Base-by-base conservation (phyloP, 1,140 invertebrate species). In the Himalopsyche phryganea region DNA sequence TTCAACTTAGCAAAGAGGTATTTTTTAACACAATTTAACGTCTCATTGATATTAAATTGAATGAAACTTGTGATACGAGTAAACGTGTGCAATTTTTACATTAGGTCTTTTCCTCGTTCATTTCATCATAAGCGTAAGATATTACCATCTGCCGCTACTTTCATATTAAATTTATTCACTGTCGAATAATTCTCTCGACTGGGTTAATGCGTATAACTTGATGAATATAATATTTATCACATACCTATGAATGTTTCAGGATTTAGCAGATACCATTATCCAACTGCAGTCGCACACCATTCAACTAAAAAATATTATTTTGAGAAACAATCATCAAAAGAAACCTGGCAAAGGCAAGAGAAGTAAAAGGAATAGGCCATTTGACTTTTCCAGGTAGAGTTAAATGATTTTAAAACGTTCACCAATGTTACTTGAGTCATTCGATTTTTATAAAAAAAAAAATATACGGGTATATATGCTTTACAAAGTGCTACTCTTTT, bases 341-440 rank as follows among this genome's bases (percentile, higher is more conserved):
- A 64, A 38, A 45, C 60, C 66, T 45, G 63, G 62, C 61, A 65
- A 51, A 60, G 58, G 45, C 49, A 50, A 60, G 67, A 48, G 23
- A 65, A 69, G 23, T 28, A 57, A 53, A 50, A 53, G 48, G 38
- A 35, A 33, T 6, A 80, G 69, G 63, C 65, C 71, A 18, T 85
- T 85, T 70, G 78, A 86, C 71, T 86, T 84, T 70, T 66, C 70
- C n/a, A 83, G 78, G 84, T 86, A 73, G 69, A 71, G 69, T 19
- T 18, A 18, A 17, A 19, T 20, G 14, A 23, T 23, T 28, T 23
- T 57, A n/a, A n/a, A n/a, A n/a, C n/a, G n/a, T n/a, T 49, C 50
- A 6, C 13, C 20, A 40, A 52, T 52, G 9, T 7, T n/a, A 6
- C 40, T 14, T 5, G 14, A 9, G 28, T 42, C n/a, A 20, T 17